Conservation (phyloP, 2,888 invertebrate species). For the Cyrtodaria siliqua region DNA sequence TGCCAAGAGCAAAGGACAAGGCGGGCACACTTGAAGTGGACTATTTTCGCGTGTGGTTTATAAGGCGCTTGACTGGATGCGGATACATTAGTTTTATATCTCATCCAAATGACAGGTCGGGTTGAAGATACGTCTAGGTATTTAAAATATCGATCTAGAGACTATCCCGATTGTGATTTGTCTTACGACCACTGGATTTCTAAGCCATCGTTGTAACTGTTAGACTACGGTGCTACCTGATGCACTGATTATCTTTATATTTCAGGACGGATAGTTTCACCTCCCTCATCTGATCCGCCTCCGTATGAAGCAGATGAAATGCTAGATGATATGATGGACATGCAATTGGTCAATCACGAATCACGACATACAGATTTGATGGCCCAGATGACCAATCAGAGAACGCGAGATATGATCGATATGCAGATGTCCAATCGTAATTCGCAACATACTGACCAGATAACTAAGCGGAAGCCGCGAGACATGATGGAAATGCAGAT, state of each 20-base stretch:
- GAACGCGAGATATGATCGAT: constrained; percentile 23
- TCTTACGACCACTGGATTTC: no score
- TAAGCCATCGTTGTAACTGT: no score
- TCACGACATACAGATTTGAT: background rate
- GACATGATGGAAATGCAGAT: constrained; percentile 36
- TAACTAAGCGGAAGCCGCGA: constrained; percentile 11
- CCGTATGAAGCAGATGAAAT: background rate
- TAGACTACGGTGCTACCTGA: background rate
- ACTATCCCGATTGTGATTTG: no score
- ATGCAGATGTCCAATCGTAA: constrained; percentile 30
- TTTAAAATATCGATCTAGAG: no score
- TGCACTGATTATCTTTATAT: background rate
- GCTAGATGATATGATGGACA: constrained; percentile 4
- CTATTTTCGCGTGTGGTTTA: no score
- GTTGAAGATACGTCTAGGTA: no score
- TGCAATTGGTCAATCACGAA: no score
- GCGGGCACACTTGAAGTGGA: no score
- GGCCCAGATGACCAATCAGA: background rate
- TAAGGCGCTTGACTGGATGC: background rate
- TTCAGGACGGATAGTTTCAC: constrained; percentile 55
- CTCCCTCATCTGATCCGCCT: constrained; percentile 20
- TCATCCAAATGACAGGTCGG: no score
- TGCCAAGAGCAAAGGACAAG: no score
- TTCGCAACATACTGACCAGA: no score
- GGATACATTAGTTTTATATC: background rate